A percentile compares a stretch with the other conserved stretches of the same genome.
Conservation (phyloP, 1,140 invertebrate genomes). For the Drusus annulatus region DNA sequence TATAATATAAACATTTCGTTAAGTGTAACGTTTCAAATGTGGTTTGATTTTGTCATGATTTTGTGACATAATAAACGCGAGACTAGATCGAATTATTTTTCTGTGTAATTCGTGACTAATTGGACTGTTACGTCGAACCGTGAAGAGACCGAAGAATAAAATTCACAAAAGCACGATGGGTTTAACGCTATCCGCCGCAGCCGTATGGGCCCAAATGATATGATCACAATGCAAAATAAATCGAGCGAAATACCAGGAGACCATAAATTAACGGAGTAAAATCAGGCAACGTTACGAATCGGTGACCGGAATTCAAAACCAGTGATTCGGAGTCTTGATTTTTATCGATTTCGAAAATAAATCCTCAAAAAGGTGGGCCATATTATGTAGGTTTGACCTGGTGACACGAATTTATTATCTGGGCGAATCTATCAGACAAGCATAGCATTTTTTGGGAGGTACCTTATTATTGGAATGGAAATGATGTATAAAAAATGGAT, state of each 20-base stretch:
- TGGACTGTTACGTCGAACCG: background rate
- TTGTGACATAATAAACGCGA: background rate
- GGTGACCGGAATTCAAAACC: conserved; percentile 10
- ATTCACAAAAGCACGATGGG: conserved; percentile 3
- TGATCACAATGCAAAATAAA: conserved; percentile 14
- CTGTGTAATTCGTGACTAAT: background rate
- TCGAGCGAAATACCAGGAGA: conserved; percentile 27
- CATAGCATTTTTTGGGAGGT: too few relatives aligned
- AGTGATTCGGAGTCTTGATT: background rate
- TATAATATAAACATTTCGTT: too few relatives aligned
- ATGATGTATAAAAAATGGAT: too few relatives aligned
- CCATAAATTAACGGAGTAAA: conserved; percentile 26
- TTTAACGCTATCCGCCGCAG: conserved; percentile 1
- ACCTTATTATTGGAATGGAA: too few relatives aligned
- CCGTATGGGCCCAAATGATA: background rate
- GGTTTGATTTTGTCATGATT: too few relatives aligned
- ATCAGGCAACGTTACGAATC: conserved; percentile 18
- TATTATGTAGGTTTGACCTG: too few relatives aligned
- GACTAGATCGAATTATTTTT: conserved; percentile 1
- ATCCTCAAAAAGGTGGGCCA: too few relatives aligned
- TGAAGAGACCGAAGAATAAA: conserved; percentile 11
- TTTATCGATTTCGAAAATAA: background rate
- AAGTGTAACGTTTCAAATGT: too few relatives aligned
- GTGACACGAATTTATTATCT: too few relatives aligned
- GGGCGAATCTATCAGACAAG: too few relatives aligned